A percentile compares a stretch with the other conserved stretches of the same genome.
These are phyloP conservation scores for Phalacrocorax carbo DNA, from an alignment of 2,113 vertebrate genomes.

Conservation along the genomic window DNA sequence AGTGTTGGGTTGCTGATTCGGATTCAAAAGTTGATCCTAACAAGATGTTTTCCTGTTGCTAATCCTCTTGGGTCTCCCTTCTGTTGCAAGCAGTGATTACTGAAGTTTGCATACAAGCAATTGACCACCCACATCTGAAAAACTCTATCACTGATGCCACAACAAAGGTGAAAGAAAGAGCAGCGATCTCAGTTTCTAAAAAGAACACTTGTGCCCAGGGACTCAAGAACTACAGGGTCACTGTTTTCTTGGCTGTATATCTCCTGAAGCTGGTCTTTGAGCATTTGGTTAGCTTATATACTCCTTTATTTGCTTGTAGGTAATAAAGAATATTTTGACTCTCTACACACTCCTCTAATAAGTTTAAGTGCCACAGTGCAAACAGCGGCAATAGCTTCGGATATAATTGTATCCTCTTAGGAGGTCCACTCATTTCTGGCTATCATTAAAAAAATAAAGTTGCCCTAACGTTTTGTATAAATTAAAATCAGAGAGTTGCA, in stretches of 20 bases:
- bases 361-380: background rate
- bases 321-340: background rate
- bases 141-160: background rate
- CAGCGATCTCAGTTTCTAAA: background rate
- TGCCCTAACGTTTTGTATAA: background rate
- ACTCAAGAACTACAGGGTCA: background rate
- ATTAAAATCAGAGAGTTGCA: background rate
- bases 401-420: background rate
- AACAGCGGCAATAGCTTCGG: background rate
- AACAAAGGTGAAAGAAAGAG: background rate
- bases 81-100: background rate
- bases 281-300: background rate
- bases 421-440: background rate
- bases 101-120: background rate
- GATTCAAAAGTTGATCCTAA: background rate
- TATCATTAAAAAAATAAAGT: background rate
- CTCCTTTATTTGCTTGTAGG: background rate
- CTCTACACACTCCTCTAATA: background rate
- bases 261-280: background rate
- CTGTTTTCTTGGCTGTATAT: background rate
- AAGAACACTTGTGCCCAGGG: background rate
- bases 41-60: background rate
- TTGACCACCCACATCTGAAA: background rate
- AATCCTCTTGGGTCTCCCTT: background rate
- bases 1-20: background rate